Conservation (phyloP, 92 coral and sea anemone species). For the Umimayanthus kanabou region DNA sequence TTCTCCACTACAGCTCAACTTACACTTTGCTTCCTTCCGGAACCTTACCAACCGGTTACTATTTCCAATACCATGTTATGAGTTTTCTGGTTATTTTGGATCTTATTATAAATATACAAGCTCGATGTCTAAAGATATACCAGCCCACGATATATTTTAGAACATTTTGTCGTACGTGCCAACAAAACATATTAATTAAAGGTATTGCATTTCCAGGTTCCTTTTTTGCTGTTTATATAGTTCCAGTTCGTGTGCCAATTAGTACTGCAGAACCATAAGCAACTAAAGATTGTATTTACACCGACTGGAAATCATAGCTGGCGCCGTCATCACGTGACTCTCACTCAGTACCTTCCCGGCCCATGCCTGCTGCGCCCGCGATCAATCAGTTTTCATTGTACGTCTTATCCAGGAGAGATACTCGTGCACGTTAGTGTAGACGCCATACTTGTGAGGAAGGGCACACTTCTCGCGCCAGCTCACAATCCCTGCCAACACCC, state of each 20-base stretch:
- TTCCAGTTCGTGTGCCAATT: background rate
- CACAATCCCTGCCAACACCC: conserved; percentile 94
- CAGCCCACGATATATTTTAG: background rate
- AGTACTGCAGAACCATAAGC: background rate
- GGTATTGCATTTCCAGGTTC: background rate
- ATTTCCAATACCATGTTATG: no score
- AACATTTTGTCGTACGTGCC: background rate
- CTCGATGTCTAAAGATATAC: background rate
- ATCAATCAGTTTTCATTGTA: conserved; percentile 56
- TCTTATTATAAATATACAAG: background rate
- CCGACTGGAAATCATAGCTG: background rate
- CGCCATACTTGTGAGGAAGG: conserved; percentile 92
- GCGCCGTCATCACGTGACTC: background rate
- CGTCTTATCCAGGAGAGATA: conserved; percentile 76
- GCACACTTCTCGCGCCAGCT: conserved; percentile 97
- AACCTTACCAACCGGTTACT: background rate
- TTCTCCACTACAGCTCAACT: no score
- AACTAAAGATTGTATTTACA: background rate
- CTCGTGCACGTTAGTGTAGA: conserved; percentile 87
- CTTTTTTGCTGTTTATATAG: background rate
- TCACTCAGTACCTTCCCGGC: background rate
- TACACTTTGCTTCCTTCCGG: background rate
- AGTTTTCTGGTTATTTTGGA: background rate
- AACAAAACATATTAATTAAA: background rate
- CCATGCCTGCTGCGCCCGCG: background rate